These are phyloP conservation scores for Ictidomys tridecemlineatus DNA, from an alignment of 2,113 vertebrate species.

Conservation along the genomic window DNA sequence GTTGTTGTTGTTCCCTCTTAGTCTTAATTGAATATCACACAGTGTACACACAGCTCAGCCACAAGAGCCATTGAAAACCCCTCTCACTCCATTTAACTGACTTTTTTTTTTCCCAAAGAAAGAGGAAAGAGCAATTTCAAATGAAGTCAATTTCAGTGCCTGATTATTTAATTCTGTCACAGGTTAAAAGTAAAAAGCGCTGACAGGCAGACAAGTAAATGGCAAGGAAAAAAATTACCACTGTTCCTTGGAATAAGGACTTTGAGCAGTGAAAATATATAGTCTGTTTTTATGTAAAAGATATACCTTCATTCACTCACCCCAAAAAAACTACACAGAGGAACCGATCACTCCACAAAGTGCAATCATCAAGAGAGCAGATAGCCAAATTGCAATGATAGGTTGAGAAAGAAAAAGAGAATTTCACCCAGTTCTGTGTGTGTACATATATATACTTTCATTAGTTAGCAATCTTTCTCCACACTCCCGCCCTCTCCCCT, in stretches of 20 bases:
- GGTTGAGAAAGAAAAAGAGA: slow-evolving; percentile 75
- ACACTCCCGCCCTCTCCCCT: slow-evolving; percentile 65
- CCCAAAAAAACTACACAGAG: slow-evolving; percentile 70
- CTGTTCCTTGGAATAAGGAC: slow-evolving; percentile 77
- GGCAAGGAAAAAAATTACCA: slow-evolving; percentile 76
- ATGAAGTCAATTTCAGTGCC: slow-evolving; percentile 85
- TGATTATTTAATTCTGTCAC: slow-evolving; percentile 87
- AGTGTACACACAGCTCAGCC: slow-evolving; percentile 76
- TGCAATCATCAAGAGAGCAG: slow-evolving; percentile 72
- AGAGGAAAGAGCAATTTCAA: slow-evolving; percentile 83
- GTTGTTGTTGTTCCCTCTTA: slow-evolving; percentile 79
- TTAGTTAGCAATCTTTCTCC: slow-evolving; percentile 80
- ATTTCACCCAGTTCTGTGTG: slow-evolving; percentile 71
- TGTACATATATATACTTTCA: slow-evolving; percentile 56
- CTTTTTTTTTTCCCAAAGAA: slow-evolving; percentile 76
- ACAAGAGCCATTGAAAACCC: slow-evolving; percentile 86
- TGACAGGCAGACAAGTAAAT: slow-evolving; percentile 83
- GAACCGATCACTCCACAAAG: slow-evolving; percentile 81
- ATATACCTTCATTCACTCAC: slow-evolving; percentile 71
- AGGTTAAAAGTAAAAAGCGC: slow-evolving; percentile 83
- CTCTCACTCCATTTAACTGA: slow-evolving; percentile 86
- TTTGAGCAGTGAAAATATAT: slow-evolving; percentile 77
- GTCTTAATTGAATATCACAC: slow-evolving; percentile 84
- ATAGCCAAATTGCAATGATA: slow-evolving; percentile 78
- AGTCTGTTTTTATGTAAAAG: slow-evolving; percentile 85